Base-by-base conservation (phyloP, 1,140 invertebrate genomes). In the Aphaenogaster rudis region DNA sequence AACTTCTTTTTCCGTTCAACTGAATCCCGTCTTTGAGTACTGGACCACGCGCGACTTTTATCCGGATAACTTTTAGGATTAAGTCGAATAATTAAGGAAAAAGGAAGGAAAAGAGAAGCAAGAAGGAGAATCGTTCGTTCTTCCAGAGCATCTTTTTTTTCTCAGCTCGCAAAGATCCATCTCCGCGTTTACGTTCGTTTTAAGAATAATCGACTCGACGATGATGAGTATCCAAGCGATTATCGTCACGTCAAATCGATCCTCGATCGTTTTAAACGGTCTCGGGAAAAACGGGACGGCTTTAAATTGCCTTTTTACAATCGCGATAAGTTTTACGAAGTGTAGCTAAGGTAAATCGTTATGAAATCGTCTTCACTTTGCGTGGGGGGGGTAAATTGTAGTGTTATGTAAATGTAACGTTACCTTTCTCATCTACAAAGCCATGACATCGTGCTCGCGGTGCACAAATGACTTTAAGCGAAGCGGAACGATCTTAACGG, bases 1-100 rank as follows among this genome's bases (percentile, higher is more conserved):
- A 84, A 84, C 54, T 87, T 69, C n/a, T 13, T 78, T 77, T 82
- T 67, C 48, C 39, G 45, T 80, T 76, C 63, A 86, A 76, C 80
- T 90, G 64, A 76, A 74, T 84, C 80, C 69, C 69, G 42, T 76
- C 80, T 61, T 54, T 50, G 54, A 50, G 67, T 82, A 87, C 69
- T 67, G 63, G 69, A 79, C 67, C 72, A 57, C 77, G 85, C 85
- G 77, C 82, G 66, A 90, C 88, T 90, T 90, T 85, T 87, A 90
- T 52, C 79, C 59, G 82, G 59, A 64, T 90, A 90, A 90, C 88
- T 84, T 81, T 81, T 90, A 87, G 85, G 71, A 87, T 90, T 89
- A 90, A 85, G 79, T 39, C 77, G 36, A 80, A 59, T 84, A 87
- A 87, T 87, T 72, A 67, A 52, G 45, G 69, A 45, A 67, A 64